phyloP scores from a whole-genome alignment of 2,888 invertebrate species.

The Zaprionus obscuricornis region DNA sequence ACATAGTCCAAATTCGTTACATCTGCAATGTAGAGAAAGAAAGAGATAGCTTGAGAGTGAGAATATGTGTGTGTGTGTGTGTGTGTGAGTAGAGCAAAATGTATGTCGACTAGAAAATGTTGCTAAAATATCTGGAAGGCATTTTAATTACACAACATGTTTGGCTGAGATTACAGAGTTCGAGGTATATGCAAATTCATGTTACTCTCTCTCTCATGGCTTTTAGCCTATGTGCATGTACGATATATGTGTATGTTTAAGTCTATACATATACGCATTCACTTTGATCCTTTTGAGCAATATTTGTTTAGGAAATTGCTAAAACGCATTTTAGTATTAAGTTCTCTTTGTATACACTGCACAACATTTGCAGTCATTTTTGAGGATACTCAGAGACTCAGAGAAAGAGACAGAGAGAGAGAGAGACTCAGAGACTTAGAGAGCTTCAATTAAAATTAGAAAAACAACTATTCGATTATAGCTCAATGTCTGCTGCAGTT shows the following conservation, averaged over 20 bases:
- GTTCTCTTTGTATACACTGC: not conserved
- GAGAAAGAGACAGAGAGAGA: not conserved
- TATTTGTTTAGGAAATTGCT: conserved; percentile 71
- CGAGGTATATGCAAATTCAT: conserved; percentile 42
- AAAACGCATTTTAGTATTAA: conserved; percentile 53
- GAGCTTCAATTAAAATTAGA: conserved; percentile 73
- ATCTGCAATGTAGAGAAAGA: conserved; percentile 83
- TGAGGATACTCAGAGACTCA: no score
- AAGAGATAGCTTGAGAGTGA: not conserved
- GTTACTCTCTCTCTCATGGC: conserved; percentile 5
- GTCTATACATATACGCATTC: not conserved
- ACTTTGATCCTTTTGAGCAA: conserved; percentile 61
- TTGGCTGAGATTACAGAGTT: conserved; percentile 43
- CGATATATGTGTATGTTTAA: conserved; percentile 19
- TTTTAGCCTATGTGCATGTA: conserved; percentile 5
- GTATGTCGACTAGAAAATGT: conserved; percentile 51
- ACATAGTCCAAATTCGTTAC: conserved; percentile 85
- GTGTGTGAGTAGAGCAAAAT: not conserved
- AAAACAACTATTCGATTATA: conserved; percentile 64
- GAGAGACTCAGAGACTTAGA: not conserved
- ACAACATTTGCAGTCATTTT: no score
- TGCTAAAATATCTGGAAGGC: conserved; percentile 54
- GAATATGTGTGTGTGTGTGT: not conserved
- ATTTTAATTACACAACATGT: conserved; percentile 73
- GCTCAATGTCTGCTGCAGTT: conserved; percentile 8